Evolutionary conservation across 2,888 invertebrate genomes (phyloP).

Genomic region (Lucinisca nassula): DNA sequence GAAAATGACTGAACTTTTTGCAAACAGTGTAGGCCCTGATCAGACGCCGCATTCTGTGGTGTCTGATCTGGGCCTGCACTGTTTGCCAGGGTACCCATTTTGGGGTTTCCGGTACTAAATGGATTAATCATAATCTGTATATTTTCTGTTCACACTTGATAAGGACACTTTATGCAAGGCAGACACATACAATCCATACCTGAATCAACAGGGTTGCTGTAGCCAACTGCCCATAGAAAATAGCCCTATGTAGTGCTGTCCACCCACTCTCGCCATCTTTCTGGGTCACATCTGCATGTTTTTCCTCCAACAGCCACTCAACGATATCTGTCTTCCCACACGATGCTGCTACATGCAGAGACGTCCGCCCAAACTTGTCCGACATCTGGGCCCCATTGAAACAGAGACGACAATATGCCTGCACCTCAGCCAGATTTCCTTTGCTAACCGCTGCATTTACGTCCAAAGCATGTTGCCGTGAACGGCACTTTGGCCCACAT

Average conservation of each 20-base stretch:
- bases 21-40: too few relatives aligned
- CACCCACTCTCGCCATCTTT: conserved; percentile 93
- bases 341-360: conserved; percentile 94
- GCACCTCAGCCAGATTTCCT: conserved; percentile 81
- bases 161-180: too few relatives aligned
- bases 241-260: conserved; percentile 94
- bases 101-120: too few relatives aligned
- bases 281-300: conserved; percentile 90
- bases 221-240: conserved; percentile 95
- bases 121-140: too few relatives aligned
- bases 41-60: too few relatives aligned
- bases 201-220: conserved; percentile 92
- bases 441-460: conserved; percentile 85
- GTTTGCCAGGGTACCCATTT: too few relatives aligned
- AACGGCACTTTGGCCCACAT: conserved; percentile 86
- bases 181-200: too few relatives aligned
- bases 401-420: conserved; percentile 84
- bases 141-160: too few relatives aligned
- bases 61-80: too few relatives aligned
- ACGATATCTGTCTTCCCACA: conserved; percentile 92
- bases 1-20: too few relatives aligned
- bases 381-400: conserved; percentile 79
- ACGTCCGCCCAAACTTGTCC: conserved; percentile 91
- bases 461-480: conserved; percentile 86
- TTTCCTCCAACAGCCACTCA: conserved; percentile 92